Conservation (phyloP, 2,888 invertebrate species). For the Athalia rosae region DNA sequence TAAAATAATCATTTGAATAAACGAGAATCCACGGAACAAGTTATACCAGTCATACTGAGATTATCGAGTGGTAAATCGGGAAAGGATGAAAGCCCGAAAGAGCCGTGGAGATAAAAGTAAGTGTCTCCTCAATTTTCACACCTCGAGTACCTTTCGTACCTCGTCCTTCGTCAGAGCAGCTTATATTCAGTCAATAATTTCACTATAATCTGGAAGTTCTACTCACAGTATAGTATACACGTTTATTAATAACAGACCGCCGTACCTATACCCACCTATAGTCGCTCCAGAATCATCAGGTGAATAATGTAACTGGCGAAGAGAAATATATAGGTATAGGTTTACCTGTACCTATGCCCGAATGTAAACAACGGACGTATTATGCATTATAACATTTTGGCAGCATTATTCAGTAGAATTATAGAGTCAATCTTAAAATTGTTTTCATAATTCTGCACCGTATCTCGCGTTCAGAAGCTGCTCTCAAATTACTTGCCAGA, state of each 20-base stretch:
- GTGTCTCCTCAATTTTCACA: slow-evolving; percentile 51
- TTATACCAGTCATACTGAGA: slow-evolving; percentile 16
- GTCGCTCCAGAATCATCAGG: not conserved
- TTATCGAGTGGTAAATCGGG: slow-evolving; percentile 38
- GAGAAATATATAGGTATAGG: too few relatives aligned
- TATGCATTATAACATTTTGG: too few relatives aligned
- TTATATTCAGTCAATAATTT: slow-evolving; percentile 13
- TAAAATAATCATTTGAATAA: not conserved
- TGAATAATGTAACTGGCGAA: not conserved
- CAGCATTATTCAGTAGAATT: too few relatives aligned
- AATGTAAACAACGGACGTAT: too few relatives aligned
- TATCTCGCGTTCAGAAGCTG: not conserved
- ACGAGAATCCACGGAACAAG: not conserved
- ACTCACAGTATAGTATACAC: not conserved
- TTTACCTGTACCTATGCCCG: too few relatives aligned
- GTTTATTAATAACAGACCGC: too few relatives aligned
- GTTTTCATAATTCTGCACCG: too few relatives aligned
- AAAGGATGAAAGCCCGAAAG: slow-evolving; percentile 63
- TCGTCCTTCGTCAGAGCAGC: not conserved
- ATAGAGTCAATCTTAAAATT: too few relatives aligned
- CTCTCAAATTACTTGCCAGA: not conserved
- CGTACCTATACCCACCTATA: too few relatives aligned
- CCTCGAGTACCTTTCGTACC: slow-evolving; percentile 31
- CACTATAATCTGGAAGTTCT: not conserved
- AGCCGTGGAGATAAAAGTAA: slow-evolving; percentile 68